Conservation (phyloP, 2,888 invertebrate genomes). For the Drosophila koepferae region DNA sequence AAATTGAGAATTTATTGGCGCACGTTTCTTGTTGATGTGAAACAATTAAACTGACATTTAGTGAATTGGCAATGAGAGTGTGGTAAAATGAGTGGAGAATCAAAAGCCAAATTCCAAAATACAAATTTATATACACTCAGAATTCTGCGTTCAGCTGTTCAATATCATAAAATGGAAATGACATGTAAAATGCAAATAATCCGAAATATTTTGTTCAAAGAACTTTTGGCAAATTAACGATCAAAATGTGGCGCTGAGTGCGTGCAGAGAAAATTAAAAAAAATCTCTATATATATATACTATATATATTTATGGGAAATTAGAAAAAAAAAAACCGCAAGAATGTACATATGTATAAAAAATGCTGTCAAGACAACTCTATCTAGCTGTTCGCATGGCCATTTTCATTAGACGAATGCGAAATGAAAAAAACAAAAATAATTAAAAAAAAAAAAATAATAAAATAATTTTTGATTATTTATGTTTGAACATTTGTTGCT, state of each 20-base stretch:
- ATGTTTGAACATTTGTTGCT: constrained; percentile 79
- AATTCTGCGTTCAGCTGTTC: constrained; percentile 58
- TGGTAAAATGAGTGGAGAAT: neutral
- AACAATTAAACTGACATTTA: constrained; percentile 54
- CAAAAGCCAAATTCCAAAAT: constrained; percentile 2
- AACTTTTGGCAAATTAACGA: constrained; percentile 66
- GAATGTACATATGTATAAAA: constrained; percentile 57
- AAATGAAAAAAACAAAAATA: neutral
- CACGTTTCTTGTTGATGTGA: constrained; percentile 25
- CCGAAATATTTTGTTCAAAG: constrained; percentile 49
- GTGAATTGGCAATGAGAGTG: constrained; percentile 13
- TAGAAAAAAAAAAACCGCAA: neutral
- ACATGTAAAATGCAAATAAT: constrained; percentile 65
- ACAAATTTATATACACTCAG: neutral
- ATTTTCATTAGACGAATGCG: constrained; percentile 26
- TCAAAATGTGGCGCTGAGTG: constrained; percentile 65
- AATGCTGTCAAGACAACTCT: constrained; percentile 65
- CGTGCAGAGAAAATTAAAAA: constrained; percentile 19
- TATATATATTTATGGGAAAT: neutral
- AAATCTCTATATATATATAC: neutral
- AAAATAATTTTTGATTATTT: constrained; percentile 64
- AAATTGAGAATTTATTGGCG: constrained; percentile 44
- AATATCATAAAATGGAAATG: constrained; percentile 48
- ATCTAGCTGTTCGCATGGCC: constrained; percentile 38
- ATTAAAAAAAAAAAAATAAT: neutral